phyloP scores from a whole-genome alignment of 2,888 invertebrate genomes.

The Dicycla oo region DNA sequence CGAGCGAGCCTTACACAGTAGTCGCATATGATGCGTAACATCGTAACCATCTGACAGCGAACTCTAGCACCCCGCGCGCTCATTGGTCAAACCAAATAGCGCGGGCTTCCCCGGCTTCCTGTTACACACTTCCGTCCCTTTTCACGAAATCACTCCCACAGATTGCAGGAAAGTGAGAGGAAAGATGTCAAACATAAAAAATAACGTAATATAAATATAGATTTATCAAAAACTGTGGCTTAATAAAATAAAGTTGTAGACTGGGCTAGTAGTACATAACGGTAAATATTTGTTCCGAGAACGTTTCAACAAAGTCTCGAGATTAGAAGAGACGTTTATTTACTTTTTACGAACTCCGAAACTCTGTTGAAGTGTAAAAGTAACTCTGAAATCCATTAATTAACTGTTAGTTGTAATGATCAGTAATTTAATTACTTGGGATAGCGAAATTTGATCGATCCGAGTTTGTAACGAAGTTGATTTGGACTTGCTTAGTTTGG shows the following conservation, averaged over 20 bases:
- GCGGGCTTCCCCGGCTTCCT: too few species aligned
- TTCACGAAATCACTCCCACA: too few species aligned
- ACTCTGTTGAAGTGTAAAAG: slow-evolving; percentile 61
- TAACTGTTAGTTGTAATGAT: slow-evolving; percentile 70
- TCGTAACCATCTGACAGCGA: too few species aligned
- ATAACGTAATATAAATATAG: slow-evolving; percentile 18
- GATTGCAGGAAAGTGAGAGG: too few species aligned
- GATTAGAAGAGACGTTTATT: slow-evolving; percentile 62
- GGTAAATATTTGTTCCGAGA: slow-evolving; percentile 70
- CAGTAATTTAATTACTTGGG: slow-evolving; percentile 67
- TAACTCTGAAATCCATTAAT: slow-evolving; percentile 67
- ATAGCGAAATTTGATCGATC: slow-evolving; percentile 68
- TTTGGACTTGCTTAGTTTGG: slow-evolving; percentile 58
- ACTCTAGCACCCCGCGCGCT: too few species aligned
- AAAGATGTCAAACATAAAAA: too few species aligned
- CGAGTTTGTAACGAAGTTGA: slow-evolving; percentile 66
- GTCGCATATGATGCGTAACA: too few species aligned
- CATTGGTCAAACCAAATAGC: too few species aligned
- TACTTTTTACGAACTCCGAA: slow-evolving; percentile 65
- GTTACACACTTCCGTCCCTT: too few species aligned
- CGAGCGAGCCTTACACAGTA: too few species aligned
- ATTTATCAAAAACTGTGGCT: slow-evolving; percentile 27
- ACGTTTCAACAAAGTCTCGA: slow-evolving; percentile 59
- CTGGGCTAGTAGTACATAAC: slow-evolving; percentile 36
- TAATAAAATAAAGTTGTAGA: slow-evolving; percentile 52